A percentile compares a stretch with the other conserved stretches of the same genome.
Evolutionary conservation across 2,113 vertebrate genomes (phyloP).

Genomic region (Axis porcinus): DNA sequence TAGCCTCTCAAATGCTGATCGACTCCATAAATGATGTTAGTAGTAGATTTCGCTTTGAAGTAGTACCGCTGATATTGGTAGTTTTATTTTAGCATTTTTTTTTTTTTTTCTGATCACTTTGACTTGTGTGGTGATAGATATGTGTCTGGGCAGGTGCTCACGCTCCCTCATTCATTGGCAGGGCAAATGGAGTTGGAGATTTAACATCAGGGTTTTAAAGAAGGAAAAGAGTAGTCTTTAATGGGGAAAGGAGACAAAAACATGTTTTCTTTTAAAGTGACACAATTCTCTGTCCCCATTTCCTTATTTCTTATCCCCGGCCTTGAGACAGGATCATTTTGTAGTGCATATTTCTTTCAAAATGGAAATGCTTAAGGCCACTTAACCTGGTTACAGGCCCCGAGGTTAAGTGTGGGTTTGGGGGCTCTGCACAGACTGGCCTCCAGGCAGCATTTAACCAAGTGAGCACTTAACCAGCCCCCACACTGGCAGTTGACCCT

Average conservation of each 20-base stretch:
- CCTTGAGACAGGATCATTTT: not conserved
- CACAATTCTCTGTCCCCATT: not conserved
- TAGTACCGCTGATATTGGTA: not conserved
- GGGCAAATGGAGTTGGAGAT: not conserved
- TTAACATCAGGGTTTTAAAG: not conserved
- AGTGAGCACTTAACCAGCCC: not conserved
- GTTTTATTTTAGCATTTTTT: conserved; percentile 21
- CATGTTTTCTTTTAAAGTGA: not conserved
- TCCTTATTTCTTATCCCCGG: not conserved
- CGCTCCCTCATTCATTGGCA: not conserved
- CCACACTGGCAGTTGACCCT: fast-evolving
- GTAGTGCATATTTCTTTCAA: not conserved
- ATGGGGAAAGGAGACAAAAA: not conserved
- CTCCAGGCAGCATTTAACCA: not conserved
- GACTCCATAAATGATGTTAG: not conserved
- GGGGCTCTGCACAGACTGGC: not conserved
- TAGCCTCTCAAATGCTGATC: not conserved
- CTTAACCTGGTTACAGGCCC: not conserved
- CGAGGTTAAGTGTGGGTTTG: not conserved
- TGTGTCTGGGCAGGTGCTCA: not conserved
- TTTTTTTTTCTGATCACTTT: conserved; percentile 1
- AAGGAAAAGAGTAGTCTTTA: not conserved
- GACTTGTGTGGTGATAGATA: not conserved
- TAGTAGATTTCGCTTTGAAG: conserved; percentile 16
- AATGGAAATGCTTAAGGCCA: not conserved